Evolutionary conservation across 2,113 vertebrate species (phyloP).

Genomic region (Thalassarche chlororhynchos): DNA sequence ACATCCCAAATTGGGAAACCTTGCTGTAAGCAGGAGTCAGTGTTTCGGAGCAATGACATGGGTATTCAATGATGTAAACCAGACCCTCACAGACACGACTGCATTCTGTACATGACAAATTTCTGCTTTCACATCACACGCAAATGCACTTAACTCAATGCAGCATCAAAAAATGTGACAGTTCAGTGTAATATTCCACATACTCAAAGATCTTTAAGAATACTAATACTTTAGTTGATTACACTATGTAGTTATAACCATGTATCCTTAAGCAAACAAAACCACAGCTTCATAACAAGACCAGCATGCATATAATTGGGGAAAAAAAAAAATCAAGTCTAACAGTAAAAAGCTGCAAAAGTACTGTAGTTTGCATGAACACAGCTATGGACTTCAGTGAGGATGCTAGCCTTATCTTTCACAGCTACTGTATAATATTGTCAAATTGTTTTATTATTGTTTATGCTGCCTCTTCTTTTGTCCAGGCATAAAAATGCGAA

Average conservation of each 20-base stretch:
- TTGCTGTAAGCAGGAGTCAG: not conserved
- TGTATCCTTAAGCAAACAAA: not conserved
- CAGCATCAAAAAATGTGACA: not conserved
- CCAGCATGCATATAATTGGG: not conserved
- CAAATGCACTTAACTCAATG: not conserved
- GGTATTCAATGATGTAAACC: rapidly evolving
- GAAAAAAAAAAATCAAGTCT: not conserved
- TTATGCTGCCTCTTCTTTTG: not conserved
- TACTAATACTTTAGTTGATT: not conserved
- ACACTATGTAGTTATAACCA: not conserved
- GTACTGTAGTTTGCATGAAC: not conserved
- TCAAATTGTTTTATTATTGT: not conserved
- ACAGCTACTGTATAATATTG: not conserved
- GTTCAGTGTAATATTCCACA: not conserved
- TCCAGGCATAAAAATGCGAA: not conserved
- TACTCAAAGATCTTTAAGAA: not conserved
- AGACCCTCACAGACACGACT: not conserved
- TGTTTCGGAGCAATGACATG: rapidly evolving
- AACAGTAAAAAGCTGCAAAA: not conserved
- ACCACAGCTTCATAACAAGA: not conserved
- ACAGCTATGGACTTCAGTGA: not conserved
- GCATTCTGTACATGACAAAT: not conserved
- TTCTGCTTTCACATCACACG: not conserved
- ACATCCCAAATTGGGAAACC: not conserved
- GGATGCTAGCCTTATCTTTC: not conserved